Conservation (phyloP, 1,140 invertebrate species). For the Aricia agestis region DNA sequence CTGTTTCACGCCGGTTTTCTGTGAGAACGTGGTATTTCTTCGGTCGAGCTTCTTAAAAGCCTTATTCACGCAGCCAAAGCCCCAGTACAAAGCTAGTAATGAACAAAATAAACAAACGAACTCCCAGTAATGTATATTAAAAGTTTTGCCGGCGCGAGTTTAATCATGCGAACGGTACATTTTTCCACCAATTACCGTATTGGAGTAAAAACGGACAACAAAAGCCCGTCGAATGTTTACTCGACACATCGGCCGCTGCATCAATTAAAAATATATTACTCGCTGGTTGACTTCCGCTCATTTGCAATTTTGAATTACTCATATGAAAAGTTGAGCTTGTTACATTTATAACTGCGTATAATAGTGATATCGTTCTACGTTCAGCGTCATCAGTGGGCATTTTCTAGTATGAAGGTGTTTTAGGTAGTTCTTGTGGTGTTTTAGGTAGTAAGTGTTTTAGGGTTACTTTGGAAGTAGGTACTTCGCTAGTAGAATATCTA, state of each 20-base stretch:
- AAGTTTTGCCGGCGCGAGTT: slow-evolving; percentile 54
- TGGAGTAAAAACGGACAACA: slow-evolving; percentile 56
- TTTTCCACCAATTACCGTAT: slow-evolving; percentile 66
- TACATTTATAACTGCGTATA: slow-evolving; percentile 1
- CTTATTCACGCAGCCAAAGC: too few species aligned
- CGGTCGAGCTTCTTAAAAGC: too few species aligned
- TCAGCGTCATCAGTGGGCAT: too few species aligned
- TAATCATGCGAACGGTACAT: slow-evolving; percentile 60
- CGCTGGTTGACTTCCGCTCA: slow-evolving; percentile 44
- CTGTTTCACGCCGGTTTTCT: too few species aligned
- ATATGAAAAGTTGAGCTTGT: slow-evolving; percentile 12
- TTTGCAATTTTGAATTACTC: slow-evolving; percentile 22
- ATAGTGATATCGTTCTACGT: neutral
- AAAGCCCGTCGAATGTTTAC: slow-evolving; percentile 63
- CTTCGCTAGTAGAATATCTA: too few species aligned
- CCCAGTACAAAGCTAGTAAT: too few species aligned
- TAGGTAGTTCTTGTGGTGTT: too few species aligned
- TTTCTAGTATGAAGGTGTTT: too few species aligned
- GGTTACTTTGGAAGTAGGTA: too few species aligned
- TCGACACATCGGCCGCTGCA: slow-evolving; percentile 62
- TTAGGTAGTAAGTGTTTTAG: too few species aligned
- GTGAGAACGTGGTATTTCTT: too few species aligned
- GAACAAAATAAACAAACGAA: neutral
- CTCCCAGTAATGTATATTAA: neutral
- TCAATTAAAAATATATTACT: slow-evolving; percentile 73